Percentiles rank a stretch among this genome's conserved stretches.
Evolutionary conservation across 1,140 invertebrate species (phyloP).

Genomic region (Bathynomus jamesi): DNA sequence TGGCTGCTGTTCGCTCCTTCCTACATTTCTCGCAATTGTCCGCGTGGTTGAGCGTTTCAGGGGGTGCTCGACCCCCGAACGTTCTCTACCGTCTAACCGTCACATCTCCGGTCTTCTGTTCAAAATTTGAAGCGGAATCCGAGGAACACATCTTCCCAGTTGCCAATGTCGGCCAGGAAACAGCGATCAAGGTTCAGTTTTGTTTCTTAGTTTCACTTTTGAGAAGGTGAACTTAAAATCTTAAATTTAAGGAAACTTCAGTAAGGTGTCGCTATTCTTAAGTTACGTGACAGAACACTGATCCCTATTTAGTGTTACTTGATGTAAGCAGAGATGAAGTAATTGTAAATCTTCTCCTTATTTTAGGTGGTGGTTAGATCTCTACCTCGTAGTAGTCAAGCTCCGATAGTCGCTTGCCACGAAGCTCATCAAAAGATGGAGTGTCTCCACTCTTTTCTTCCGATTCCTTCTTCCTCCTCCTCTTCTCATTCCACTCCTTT

Average conservation of each 20-base stretch:
- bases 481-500: neutral
- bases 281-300: no score
- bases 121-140: constrained; percentile 58
- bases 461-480: neutral
- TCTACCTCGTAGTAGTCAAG: constrained; percentile 40
- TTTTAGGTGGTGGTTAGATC: constrained; percentile 39
- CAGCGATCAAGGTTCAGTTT: constrained; percentile 51
- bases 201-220: no score
- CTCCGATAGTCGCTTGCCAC: constrained; percentile 36
- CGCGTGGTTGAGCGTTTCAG: constrained; percentile 63
- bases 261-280: no score
- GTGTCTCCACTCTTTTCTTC: neutral
- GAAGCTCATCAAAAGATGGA: constrained; percentile 17
- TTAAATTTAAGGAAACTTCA: no score
- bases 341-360: neutral
- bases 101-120: constrained; percentile 49
- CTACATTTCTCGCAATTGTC: constrained; percentile 94
- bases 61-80: constrained; percentile 49
- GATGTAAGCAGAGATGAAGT: no score
- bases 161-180: constrained; percentile 61
- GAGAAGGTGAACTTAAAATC: no score
- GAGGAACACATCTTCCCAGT: constrained; percentile 75
- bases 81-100: constrained; percentile 53
- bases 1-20: constrained; percentile 87
- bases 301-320: no score